Conservation (phyloP, 2,888 invertebrate species). For the Dasypolia templi region DNA sequence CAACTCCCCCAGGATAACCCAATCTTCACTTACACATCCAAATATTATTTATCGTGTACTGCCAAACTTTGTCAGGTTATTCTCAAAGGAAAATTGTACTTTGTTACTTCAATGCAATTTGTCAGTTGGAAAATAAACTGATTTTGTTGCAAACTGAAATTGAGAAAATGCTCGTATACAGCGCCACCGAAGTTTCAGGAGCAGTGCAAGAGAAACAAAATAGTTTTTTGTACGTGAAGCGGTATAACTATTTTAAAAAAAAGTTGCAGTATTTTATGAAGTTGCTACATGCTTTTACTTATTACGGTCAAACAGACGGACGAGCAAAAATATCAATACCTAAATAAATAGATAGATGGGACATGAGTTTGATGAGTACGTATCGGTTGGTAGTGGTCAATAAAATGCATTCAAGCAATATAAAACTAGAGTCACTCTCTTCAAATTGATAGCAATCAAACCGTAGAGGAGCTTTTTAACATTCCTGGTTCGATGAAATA, state of each 20-base stretch:
- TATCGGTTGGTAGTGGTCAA: constrained; percentile 36
- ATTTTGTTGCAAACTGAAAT: constrained; percentile 89
- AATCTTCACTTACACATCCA: constrained; percentile 40
- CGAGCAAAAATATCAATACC: neutral
- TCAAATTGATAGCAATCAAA: constrained; percentile 75
- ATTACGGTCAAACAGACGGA: constrained; percentile 4
- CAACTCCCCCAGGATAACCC: constrained; percentile 14
- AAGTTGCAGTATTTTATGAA: constrained; percentile 35
- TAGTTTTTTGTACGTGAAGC: constrained; percentile 74
- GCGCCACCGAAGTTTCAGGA: constrained; percentile 79
- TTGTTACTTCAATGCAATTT: constrained; percentile 87
- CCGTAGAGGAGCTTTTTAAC: constrained; percentile 69
- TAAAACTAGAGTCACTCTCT: constrained; percentile 69
- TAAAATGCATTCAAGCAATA: constrained; percentile 69
- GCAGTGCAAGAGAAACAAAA: constrained; percentile 75
- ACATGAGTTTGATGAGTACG: neutral
- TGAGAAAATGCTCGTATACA: constrained; percentile 84
- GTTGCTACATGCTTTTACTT: constrained; percentile 27
- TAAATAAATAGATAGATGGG: neutral
- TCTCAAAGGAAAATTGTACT: constrained; percentile 83
- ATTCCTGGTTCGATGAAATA: constrained; percentile 72
- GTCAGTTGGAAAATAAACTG: constrained; percentile 87
- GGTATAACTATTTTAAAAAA: constrained; percentile 53
- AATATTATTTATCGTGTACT: constrained; percentile 72
- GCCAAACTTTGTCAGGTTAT: constrained; percentile 80